These are phyloP conservation scores for Neosilurus mollespiculum DNA, from an alignment of 2,797 vertebrate genomes.

Conservation along the genomic window DNA sequence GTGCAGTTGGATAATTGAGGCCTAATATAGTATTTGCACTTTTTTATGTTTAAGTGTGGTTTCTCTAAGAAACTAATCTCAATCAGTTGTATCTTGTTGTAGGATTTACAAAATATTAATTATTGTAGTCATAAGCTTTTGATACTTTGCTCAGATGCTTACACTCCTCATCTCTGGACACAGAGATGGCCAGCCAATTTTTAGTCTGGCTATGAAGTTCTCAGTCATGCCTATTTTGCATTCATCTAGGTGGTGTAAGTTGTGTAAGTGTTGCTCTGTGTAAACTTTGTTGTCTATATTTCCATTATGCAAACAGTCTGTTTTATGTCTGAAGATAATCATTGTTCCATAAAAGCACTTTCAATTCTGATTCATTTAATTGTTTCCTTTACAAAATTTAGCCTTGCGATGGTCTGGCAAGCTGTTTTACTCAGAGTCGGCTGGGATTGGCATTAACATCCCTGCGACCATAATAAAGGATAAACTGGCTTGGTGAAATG, in stretches of 20 bases:
- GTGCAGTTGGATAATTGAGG: neutral
- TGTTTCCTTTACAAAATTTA: neutral
- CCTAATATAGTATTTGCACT: neutral
- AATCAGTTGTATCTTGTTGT: neutral
- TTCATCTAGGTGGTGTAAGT: neutral
- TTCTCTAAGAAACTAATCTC: neutral
- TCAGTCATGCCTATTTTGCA: neutral
- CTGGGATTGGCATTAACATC: too few species aligned
- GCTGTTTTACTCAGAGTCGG: too few species aligned
- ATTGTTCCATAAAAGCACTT: neutral
- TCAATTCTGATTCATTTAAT: neutral
- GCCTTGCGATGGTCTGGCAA: too few species aligned
- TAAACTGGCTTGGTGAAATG: too few species aligned
- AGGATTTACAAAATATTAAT: neutral
- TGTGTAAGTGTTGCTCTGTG: neutral
- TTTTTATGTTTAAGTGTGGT: neutral
- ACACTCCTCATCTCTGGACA: neutral
- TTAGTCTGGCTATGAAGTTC: neutral
- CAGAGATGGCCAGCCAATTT: neutral
- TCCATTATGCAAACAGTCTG: neutral
- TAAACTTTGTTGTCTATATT: neutral
- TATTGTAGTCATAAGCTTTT: neutral
- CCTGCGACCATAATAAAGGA: too few species aligned
- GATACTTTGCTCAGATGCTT: neutral
- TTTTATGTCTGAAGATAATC: neutral